Percentiles rank a stretch among this genome's conserved stretches.
These are phyloP conservation scores for Leiothrix lutea DNA, from an alignment of 2,113 vertebrate genomes.

Conservation along the genomic window DNA sequence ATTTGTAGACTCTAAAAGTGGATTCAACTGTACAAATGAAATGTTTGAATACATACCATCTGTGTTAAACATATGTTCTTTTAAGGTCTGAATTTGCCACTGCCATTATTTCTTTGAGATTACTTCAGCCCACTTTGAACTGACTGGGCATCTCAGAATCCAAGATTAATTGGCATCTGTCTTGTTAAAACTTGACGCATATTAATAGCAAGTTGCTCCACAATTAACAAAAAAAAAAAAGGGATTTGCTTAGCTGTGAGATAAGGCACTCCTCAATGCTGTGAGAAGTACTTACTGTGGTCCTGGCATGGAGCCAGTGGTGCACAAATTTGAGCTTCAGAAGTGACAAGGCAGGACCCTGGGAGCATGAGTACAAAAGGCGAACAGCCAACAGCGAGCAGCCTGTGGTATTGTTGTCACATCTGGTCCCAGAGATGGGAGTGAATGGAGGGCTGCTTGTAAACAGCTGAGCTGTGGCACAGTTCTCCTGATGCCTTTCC, in stretches of 20 bases:
- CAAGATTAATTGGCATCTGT: neutral
- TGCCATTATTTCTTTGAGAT: neutral
- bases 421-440: neutral
- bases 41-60: conserved; percentile 45
- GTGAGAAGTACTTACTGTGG: neutral
- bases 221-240: neutral
- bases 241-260: neutral
- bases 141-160: neutral
- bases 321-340: neutral
- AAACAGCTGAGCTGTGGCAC: neutral
- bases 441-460: neutral
- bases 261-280: neutral
- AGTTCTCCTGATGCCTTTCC: neutral
- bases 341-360: neutral
- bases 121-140: neutral
- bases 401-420: neutral
- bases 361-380: neutral
- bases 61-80: conserved; percentile 34
- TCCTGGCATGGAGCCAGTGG: neutral
- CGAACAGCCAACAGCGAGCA: rapidly evolving
- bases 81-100: neutral
- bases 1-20: conserved; percentile 36
- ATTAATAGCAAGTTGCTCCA: neutral
- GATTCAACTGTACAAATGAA: conserved; percentile 25
- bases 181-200: neutral